A percentile compares a stretch with the other conserved stretches of the same genome.
These are phyloP conservation scores for Zeuzera pyrina DNA, from an alignment of 2,888 invertebrate genomes.

Conservation along the genomic window DNA sequence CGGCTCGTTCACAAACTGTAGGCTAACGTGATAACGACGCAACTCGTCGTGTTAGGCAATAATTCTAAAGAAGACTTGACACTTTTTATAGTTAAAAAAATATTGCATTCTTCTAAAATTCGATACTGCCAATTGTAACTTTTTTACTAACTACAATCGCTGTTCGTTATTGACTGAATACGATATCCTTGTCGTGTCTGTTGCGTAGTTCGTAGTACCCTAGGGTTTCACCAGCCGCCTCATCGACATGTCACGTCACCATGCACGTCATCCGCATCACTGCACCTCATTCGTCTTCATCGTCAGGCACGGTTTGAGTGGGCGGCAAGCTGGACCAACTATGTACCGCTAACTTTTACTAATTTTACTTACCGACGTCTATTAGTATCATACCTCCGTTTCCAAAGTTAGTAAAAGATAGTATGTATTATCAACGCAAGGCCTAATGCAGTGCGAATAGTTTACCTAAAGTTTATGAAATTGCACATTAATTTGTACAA, in stretches of 20 bases:
- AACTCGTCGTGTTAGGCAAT: constrained; percentile 46
- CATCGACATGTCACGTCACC: constrained; percentile 30
- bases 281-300: constrained; percentile 53
- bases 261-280: constrained; percentile 67
- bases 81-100: constrained; percentile 55
- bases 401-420: too few species aligned
- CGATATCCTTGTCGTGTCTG: constrained; percentile 36
- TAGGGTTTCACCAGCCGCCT: constrained; percentile 18
- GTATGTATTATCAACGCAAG: too few species aligned
- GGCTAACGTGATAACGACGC: constrained; percentile 36
- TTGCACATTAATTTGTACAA: too few species aligned
- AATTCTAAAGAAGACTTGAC: constrained; percentile 65
- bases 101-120: constrained; percentile 54
- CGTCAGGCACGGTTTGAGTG: constrained; percentile 65
- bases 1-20: constrained; percentile 9
- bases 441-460: too few species aligned
- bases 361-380: too few species aligned
- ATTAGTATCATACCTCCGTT: too few species aligned
- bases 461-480: too few species aligned
- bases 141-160: constrained; percentile 1
- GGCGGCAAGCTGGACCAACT: constrained; percentile 48
- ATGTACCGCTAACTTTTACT: too few species aligned
- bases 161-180: constrained; percentile 42
- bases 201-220: constrained; percentile 38
- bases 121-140: constrained; percentile 53